These are phyloP conservation scores for Anagyrus pseudococci DNA, from an alignment of 2,888 invertebrate species.

Conservation along the genomic window DNA sequence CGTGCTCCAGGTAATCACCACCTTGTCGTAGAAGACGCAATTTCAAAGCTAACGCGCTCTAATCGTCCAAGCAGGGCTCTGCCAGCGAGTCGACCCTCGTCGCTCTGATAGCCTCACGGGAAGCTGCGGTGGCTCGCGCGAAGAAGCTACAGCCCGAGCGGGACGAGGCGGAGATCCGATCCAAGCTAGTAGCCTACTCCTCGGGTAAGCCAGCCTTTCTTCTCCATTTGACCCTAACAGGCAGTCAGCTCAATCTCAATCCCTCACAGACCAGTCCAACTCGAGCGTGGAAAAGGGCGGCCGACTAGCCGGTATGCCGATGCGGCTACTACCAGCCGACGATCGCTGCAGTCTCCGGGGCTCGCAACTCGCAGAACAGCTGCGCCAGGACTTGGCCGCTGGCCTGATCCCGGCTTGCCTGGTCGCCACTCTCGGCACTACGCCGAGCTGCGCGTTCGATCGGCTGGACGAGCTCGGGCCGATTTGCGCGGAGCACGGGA, in stretches of 20 bases:
- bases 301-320: conserved; percentile 77
- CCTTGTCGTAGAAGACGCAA: no score
- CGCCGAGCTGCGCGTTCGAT: conserved; percentile 95
- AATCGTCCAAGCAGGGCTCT: conserved; percentile 83
- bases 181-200: conserved; percentile 80
- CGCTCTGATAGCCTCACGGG: conserved; percentile 79
- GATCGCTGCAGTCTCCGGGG: conserved; percentile 73
- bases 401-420: conserved; percentile 91
- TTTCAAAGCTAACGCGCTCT: no score
- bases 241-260: not conserved
- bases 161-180: conserved; percentile 70
- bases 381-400: conserved; percentile 76
- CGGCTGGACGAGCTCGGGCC: conserved; percentile 86
- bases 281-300: conserved; percentile 90
- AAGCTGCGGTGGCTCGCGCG: conserved; percentile 69
- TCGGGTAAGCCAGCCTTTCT: conserved; percentile 70
- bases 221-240: no score
- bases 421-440: conserved; percentile 94
- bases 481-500: conserved; percentile 75
- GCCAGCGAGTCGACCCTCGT: conserved; percentile 90
- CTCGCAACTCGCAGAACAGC: conserved; percentile 71
- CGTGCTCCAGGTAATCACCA: conserved; percentile 85
- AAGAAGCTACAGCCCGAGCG: conserved; percentile 67
- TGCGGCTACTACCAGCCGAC: conserved; percentile 76
- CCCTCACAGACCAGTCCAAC: conserved; percentile 76